phyloP scores from a whole-genome alignment of 1,140 invertebrate genomes.

The Cheumatopsyche charites region DNA sequence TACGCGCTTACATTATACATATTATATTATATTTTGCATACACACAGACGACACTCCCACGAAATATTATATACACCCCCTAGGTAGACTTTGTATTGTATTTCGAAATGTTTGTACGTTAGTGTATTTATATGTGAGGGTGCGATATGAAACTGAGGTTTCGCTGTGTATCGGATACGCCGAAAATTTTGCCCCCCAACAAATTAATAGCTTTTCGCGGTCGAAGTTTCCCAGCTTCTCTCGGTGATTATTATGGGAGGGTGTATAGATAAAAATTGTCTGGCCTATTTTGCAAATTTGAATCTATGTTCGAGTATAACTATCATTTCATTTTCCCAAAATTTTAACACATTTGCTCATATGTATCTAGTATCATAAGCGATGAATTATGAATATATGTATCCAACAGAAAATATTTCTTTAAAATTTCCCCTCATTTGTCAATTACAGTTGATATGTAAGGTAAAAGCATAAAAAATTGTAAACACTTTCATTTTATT shows the following conservation, averaged over 20 bases:
- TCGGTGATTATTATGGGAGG: no score
- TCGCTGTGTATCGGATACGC: not conserved
- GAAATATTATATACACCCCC: no score
- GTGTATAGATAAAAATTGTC: conserved; percentile 19
- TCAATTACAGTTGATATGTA: not conserved
- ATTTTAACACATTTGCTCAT: not conserved
- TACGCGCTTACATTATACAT: not conserved
- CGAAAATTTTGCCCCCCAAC: not conserved
- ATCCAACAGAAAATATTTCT: no score
- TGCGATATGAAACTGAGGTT: no score
- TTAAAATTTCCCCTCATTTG: no score
- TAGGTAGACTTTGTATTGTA: no score
- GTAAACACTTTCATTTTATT: conserved; percentile 20
- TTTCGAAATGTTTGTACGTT: no score
- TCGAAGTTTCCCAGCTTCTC: not conserved
- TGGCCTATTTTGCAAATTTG: not conserved
- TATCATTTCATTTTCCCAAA: not conserved
- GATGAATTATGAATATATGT: no score
- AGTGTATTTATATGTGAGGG: no score
- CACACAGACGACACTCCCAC: no score
- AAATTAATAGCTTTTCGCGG: conserved; percentile 21
- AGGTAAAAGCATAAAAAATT: not conserved
- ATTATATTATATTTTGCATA: no score
- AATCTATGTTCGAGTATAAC: not conserved
- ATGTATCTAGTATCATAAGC: no score